These are phyloP conservation scores for Arbacia lixula DNA, from an alignment of 53 echinoderm and acorn worm species.

Conservation along the genomic window DNA sequence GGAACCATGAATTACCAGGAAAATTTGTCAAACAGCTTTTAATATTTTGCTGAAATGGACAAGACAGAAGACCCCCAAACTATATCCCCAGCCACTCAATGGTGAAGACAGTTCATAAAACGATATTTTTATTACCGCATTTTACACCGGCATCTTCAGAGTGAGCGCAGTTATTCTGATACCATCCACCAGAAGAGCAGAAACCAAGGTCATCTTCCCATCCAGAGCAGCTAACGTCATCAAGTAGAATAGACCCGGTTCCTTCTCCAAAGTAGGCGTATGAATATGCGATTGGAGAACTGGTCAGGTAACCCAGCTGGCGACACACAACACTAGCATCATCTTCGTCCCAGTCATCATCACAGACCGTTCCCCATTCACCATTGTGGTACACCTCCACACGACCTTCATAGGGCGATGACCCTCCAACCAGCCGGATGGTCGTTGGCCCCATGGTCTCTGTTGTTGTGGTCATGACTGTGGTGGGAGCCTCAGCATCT, in stretches of 20 bases:
- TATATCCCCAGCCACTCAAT: no score
- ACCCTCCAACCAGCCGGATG: neutral
- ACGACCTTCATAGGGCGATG: neutral
- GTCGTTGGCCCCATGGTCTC: no score
- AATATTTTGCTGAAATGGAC: no score
- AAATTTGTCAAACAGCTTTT: no score
- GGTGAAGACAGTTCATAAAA: no score
- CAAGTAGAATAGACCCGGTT: neutral
- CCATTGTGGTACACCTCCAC: neutral
- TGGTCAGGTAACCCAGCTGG: neutral
- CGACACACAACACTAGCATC: neutral
- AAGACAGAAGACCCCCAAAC: no score
- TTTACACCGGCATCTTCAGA: neutral
- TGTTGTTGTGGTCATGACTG: no score
- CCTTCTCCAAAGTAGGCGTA: neutral
- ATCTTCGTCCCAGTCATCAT: neutral
- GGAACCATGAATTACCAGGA: no score
- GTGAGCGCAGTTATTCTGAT: neutral
- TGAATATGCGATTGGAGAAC: neutral
- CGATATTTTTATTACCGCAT: no score
- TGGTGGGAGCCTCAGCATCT: no score
- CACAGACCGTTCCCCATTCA: neutral
- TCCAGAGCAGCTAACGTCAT: neutral
- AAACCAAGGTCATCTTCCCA: neutral
- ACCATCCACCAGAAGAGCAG: neutral